Evolutionary conservation across 2,888 invertebrate genomes (phyloP).

Genomic region (Drosophila falleni): DNA sequence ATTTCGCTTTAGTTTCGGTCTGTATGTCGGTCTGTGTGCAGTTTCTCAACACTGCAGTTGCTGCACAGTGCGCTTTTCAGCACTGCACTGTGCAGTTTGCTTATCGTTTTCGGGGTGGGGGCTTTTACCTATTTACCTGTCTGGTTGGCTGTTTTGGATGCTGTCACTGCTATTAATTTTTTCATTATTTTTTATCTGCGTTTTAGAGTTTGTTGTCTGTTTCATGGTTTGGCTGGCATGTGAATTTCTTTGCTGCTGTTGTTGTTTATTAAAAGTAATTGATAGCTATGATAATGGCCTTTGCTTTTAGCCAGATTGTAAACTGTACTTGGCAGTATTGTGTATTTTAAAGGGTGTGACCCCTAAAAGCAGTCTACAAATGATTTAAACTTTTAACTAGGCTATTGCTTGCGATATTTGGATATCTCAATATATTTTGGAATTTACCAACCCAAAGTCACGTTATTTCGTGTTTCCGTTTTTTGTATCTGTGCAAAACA

Average conservation of each 20-base stretch:
- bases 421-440: constrained; percentile 42
- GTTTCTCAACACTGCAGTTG: constrained; percentile 41
- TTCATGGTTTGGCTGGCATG: constrained; percentile 30
- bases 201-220: constrained; percentile 36
- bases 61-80: constrained; percentile 39
- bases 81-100: constrained; percentile 33
- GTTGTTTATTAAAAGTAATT: constrained; percentile 31
- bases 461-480: constrained; percentile 3
- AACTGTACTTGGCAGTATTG: constrained; percentile 61
- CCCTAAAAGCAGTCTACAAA: constrained; percentile 45
- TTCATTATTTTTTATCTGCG: constrained; percentile 31
- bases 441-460: constrained; percentile 60
- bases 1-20: constrained; percentile 35
- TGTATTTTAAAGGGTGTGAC: neutral
- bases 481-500: constrained; percentile 35
- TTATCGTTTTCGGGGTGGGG: constrained; percentile 16
- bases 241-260: constrained; percentile 21
- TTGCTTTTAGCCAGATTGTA: constrained; percentile 48
- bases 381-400: constrained; percentile 53
- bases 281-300: constrained; percentile 41
- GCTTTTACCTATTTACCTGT: constrained; percentile 43
- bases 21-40: constrained; percentile 41
- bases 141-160: constrained; percentile 43
- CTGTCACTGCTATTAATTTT: constrained; percentile 10
- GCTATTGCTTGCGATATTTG: constrained; percentile 63